phyloP scores from a whole-genome alignment of 2,888 invertebrate genomes.

The Lasioglossum malachurum region DNA sequence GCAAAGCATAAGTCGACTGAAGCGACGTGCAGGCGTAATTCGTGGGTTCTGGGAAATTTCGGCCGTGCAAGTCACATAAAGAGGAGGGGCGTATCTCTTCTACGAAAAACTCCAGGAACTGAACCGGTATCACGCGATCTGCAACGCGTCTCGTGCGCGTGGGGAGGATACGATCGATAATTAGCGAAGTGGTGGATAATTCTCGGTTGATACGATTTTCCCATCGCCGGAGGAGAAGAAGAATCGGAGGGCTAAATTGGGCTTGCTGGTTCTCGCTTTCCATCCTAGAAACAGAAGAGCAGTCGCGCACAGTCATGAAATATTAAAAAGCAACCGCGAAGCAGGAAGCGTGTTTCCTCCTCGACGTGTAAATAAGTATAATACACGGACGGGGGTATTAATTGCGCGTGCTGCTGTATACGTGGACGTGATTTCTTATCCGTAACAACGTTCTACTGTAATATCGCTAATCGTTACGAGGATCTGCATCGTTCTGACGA shows the following conservation, averaged over 20 bases:
- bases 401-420: slow-evolving; percentile 13
- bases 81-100: not conserved
- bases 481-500: slow-evolving; percentile 1
- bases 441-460: slow-evolving; percentile 11
- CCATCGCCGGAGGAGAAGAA: slow-evolving; percentile 1
- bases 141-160: slow-evolving; percentile 25
- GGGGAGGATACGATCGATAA: slow-evolving; percentile 6
- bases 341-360: slow-evolving; percentile 46
- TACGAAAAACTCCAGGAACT: not conserved
- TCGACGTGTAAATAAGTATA: not conserved
- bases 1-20: not conserved
- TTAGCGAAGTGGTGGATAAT: not conserved
- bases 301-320: slow-evolving; percentile 36
- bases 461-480: slow-evolving; percentile 11
- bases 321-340: slow-evolving; percentile 34
- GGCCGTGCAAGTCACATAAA: not conserved
- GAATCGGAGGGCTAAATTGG: not conserved
- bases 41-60: slow-evolving; percentile 25
- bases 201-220: not conserved
- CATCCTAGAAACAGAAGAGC: not conserved
- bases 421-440: not conserved
- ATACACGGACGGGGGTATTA: not conserved
- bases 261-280: not conserved
- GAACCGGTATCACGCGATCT: slow-evolving; percentile 5
- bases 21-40: not conserved